These are phyloP conservation scores for Archilochus colubris DNA, from an alignment of 2,113 vertebrate species.

Conservation along the genomic window DNA sequence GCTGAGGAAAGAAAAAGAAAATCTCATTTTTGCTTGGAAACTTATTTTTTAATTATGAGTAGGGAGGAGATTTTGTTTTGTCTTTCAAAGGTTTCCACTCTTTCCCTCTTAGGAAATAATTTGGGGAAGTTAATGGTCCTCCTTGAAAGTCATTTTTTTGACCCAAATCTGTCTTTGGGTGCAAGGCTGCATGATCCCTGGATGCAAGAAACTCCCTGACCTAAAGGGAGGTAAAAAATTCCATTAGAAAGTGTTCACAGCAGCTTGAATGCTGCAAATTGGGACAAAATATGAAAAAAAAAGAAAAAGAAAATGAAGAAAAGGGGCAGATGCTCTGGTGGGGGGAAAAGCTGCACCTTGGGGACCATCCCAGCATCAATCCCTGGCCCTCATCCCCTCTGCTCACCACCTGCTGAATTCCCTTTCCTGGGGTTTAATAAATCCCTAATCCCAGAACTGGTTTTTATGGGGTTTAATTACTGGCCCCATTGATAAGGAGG, in stretches of 20 bases:
- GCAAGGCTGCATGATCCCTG: neutral
- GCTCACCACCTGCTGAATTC: too few species aligned
- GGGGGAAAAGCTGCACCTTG: too few species aligned
- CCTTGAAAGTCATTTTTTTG: neutral
- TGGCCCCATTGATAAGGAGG: too few species aligned
- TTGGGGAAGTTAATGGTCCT: neutral
- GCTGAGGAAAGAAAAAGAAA: conserved; percentile 40
- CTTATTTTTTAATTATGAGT: neutral
- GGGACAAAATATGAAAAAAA: neutral
- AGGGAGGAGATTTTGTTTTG: neutral
- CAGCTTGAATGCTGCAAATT: neutral
- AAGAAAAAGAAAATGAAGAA: too few species aligned
- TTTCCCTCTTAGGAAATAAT: neutral
- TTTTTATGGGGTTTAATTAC: too few species aligned
- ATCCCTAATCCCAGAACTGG: too few species aligned
- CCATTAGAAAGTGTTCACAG: neutral
- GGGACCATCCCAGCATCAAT: too few species aligned
- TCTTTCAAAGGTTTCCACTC: neutral
- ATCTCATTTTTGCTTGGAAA: neutral
- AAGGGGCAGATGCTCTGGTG: too few species aligned
- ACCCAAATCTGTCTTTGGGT: neutral
- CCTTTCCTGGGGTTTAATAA: too few species aligned
- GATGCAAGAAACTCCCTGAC: neutral
- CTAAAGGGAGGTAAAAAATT: neutral
- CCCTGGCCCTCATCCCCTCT: too few species aligned